Percentiles rank a stretch among this genome's conserved stretches.
Evolutionary conservation across 2,888 invertebrate genomes (phyloP).

Genomic region (Rhorus exstirpatorius): DNA sequence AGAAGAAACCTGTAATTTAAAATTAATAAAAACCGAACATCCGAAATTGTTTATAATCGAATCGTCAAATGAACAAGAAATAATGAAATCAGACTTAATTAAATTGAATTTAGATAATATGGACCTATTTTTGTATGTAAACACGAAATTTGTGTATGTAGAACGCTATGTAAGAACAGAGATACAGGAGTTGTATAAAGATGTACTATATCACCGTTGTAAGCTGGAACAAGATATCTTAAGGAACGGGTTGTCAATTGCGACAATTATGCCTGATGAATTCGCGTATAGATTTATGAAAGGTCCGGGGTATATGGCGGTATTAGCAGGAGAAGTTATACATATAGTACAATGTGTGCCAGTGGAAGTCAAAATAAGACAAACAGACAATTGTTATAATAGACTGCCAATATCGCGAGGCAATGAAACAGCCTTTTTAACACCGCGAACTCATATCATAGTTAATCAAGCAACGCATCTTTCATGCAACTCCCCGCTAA

Average conservation of each 20-base stretch:
- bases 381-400: conserved; percentile 3
- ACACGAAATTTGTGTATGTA: background rate
- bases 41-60: conserved; percentile 10
- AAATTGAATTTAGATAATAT: background rate
- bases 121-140: background rate
- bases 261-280: conserved; percentile 2
- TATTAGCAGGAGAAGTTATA: conserved; percentile 16
- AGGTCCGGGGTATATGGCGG: conserved; percentile 26
- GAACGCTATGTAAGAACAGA: background rate
- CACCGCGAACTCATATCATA: conserved; percentile 3
- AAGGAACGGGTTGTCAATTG: background rate
- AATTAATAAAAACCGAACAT: conserved; percentile 1
- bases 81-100: background rate
- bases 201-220: background rate
- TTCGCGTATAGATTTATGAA: conserved; percentile 30
- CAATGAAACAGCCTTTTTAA: background rate
- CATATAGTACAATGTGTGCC: conserved; percentile 2
- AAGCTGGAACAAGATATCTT: background rate
- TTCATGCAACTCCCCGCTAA: background rate
- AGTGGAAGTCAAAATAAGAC: background rate
- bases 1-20: background rate
- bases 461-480: background rate
- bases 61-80: background rate
- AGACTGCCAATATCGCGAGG: background rate
- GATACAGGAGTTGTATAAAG: background rate